Percentiles rank a stretch among this genome's conserved stretches.
Evolutionary conservation across 2,113 vertebrate genomes (phyloP).

Genomic region (Meriones unguiculatus): DNA sequence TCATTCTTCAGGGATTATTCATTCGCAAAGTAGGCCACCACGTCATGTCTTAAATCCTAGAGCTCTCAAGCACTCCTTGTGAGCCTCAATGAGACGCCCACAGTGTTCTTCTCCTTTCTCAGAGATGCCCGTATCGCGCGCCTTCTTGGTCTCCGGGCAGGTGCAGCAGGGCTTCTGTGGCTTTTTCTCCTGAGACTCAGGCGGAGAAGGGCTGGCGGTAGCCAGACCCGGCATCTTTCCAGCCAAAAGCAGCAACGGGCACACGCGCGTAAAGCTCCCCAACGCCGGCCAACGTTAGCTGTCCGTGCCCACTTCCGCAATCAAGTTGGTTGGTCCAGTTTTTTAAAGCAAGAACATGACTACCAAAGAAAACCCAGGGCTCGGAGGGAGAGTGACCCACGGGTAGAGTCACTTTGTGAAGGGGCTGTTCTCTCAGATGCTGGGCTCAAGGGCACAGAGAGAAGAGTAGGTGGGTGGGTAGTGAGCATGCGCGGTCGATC

Average conservation of each 20-base stretch:
- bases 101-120: conserved; percentile 98
- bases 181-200: conserved; percentile 86
- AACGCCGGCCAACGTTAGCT: neutral
- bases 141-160: conserved; percentile 97
- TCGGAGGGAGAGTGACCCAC: neutral
- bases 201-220: conserved; percentile 87
- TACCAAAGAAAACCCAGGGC: neutral
- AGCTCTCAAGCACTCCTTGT: conserved; percentile 98
- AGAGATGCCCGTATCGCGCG: conserved; percentile 94
- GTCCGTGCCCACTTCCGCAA: conserved; percentile 23
- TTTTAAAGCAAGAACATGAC: neutral
- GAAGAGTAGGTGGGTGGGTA: too few relatives aligned
- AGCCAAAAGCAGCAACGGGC: neutral
- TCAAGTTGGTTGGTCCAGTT: too few relatives aligned
- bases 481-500: neutral
- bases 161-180: conserved; percentile 96
- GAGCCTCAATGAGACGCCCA: conserved; percentile 94
- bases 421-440: neutral
- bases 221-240: conserved; percentile 68
- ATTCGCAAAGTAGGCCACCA: conserved; percentile 77
- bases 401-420: neutral
- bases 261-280: rapidly evolving
- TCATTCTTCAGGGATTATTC: conserved; percentile 80
- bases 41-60: conserved; percentile 96
- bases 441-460: neutral